Evolutionary conservation across 2,888 invertebrate species (phyloP).

Genomic region (Cerceris rybyensis): DNA sequence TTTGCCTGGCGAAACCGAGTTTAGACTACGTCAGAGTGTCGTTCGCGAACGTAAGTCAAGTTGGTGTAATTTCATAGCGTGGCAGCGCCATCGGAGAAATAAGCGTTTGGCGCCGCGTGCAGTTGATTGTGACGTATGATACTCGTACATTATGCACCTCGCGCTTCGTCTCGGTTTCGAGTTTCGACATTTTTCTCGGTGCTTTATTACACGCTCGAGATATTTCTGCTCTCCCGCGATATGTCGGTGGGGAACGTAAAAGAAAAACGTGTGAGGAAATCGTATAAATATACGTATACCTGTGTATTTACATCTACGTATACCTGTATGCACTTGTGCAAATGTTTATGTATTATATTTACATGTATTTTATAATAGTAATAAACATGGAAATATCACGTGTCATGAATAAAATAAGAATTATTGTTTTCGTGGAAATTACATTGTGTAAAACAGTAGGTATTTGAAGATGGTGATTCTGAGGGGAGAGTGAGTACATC

Average conservation of each 20-base stretch:
- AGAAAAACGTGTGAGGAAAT: conserved; percentile 8
- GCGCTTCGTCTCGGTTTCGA: conserved; percentile 74
- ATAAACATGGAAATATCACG: conserved; percentile 21
- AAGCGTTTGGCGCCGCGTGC: conserved; percentile 77
- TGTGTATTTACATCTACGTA: neutral
- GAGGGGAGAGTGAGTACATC: neutral
- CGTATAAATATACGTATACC: conserved; percentile 1
- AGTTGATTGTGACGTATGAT: conserved; percentile 78
- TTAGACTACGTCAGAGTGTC: conserved; percentile 60
- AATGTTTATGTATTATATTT: conserved; percentile 1
- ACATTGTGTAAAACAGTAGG: neutral
- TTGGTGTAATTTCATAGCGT: conserved; percentile 69
- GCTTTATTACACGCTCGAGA: conserved; percentile 76
- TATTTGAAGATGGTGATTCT: neutral
- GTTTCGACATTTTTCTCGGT: conserved; percentile 76
- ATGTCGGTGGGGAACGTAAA: conserved; percentile 38
- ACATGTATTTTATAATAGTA: conserved; percentile 25
- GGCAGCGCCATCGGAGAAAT: conserved; percentile 74
- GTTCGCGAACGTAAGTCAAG: conserved; percentile 68
- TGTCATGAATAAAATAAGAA: conserved; percentile 20
- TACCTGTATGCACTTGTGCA: neutral
- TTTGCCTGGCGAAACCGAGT: conserved; percentile 53
- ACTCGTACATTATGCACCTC: conserved; percentile 75
- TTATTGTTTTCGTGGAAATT: conserved; percentile 18
- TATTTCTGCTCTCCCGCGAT: conserved; percentile 66